phyloP scores from a whole-genome alignment of 2,797 vertebrate genomes.

The Thripadectes ignobilis region DNA sequence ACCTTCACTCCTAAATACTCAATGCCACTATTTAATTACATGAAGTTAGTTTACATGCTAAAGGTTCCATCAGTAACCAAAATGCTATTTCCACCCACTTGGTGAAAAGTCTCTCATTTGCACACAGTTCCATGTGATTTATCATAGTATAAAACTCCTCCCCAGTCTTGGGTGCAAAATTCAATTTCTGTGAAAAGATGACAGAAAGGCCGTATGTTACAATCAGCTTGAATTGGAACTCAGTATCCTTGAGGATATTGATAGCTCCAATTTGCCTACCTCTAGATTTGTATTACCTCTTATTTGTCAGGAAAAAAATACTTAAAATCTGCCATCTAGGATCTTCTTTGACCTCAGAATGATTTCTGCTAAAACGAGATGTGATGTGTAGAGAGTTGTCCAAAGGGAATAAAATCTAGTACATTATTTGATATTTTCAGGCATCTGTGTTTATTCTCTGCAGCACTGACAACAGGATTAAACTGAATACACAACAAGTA shows the following conservation, averaged over 20 bases:
- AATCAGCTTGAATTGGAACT: not conserved
- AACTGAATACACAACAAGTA: conserved; percentile 54
- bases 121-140: not conserved
- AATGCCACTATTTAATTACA: not conserved
- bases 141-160: not conserved
- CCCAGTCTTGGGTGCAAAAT: not conserved
- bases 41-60: not conserved
- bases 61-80: not conserved
- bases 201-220: not conserved
- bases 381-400: conserved; percentile 46
- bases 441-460: conserved; percentile 56
- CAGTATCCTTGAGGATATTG: not conserved
- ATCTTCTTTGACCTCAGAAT: conserved; percentile 72
- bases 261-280: not conserved
- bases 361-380: conserved; percentile 69
- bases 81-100: not conserved
- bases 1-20: not conserved
- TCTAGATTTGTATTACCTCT: not conserved
- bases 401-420: conserved; percentile 63
- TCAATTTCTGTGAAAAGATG: not conserved
- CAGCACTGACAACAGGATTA: conserved; percentile 59
- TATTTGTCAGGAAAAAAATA: conserved; percentile 13
- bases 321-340: conserved; percentile 65
- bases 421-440: conserved; percentile 70
- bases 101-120: not conserved